These are phyloP conservation scores for Petrocephalus sullivani DNA, from an alignment of 2,797 vertebrate genomes.

Conservation along the genomic window DNA sequence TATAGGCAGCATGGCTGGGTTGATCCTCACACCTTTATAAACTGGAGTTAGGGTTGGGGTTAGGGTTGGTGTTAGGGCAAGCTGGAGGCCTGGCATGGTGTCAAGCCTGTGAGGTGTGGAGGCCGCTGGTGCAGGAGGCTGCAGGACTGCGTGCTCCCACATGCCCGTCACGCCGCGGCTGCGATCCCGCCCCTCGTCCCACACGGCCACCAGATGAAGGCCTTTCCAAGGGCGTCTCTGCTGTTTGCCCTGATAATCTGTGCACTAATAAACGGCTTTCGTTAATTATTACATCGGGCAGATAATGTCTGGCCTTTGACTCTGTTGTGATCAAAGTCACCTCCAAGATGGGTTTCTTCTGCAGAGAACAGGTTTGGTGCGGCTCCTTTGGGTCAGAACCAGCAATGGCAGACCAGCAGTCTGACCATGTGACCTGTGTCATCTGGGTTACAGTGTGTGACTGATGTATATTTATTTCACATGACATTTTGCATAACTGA, in stretches of 20 bases:
- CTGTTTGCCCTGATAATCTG: not conserved
- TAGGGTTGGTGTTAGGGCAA: not conserved
- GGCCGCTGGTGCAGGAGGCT: not conserved
- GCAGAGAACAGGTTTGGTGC: not conserved
- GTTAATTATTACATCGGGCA: slow-evolving; percentile 36
- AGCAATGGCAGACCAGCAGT: not conserved
- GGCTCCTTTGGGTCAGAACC: not conserved
- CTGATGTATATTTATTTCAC: not conserved
- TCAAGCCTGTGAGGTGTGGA: no score
- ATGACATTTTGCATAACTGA: not conserved
- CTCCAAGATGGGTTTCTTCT: not conserved
- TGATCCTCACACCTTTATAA: not conserved
- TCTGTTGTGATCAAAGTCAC: slow-evolving; percentile 28
- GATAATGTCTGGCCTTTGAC: slow-evolving; percentile 37
- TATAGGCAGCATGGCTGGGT: not conserved
- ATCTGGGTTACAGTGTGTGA: not conserved
- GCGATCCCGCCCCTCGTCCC: not conserved
- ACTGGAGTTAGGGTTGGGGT: not conserved
- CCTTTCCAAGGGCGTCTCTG: not conserved
- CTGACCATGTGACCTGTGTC: not conserved
- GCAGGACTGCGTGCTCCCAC: not conserved
- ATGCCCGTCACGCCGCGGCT: not conserved
- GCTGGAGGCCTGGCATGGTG: not conserved
- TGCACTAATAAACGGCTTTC: slow-evolving; percentile 2
- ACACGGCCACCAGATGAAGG: not conserved